Evolutionary conservation across 2,797 vertebrate genomes (phyloP).

Genomic region (Octomys mimax): DNA sequence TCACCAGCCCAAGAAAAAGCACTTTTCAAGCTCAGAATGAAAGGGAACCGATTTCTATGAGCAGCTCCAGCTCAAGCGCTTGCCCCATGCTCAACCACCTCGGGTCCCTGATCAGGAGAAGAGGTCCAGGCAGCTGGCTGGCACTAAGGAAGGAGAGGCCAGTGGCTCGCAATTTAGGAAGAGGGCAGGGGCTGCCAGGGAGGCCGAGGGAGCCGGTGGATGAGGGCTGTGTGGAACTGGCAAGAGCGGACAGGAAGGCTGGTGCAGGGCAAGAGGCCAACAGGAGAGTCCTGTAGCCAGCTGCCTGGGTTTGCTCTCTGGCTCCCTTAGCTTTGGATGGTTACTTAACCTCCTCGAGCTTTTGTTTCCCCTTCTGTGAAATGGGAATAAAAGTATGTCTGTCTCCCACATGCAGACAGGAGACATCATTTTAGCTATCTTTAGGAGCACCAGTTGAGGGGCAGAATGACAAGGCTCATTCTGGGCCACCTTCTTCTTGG

Average conservation of each 20-base stretch:
- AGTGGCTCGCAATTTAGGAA: not conserved
- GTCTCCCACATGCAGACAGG: fast-evolving
- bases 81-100: fast-evolving
- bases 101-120: not conserved
- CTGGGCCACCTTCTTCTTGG: not conserved
- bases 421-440: fast-evolving
- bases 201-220: fast-evolving
- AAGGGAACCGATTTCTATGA: fast-evolving
- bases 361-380: not conserved
- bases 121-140: not conserved
- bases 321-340: not conserved
- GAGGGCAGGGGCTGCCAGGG: not conserved
- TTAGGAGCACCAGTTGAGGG: fast-evolving
- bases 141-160: not conserved
- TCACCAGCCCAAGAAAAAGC: not conserved
- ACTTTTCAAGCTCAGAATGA: not conserved
- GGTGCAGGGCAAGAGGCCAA: fast-evolving
- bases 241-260: not conserved
- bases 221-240: not conserved
- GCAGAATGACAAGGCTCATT: not conserved
- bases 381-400: not conserved
- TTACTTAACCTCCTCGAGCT: not conserved
- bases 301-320: not conserved
- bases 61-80: not conserved
- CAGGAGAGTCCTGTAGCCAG: not conserved